Base-by-base conservation (phyloP, 2,888 invertebrate species). In the Lutraria lutraria region DNA sequence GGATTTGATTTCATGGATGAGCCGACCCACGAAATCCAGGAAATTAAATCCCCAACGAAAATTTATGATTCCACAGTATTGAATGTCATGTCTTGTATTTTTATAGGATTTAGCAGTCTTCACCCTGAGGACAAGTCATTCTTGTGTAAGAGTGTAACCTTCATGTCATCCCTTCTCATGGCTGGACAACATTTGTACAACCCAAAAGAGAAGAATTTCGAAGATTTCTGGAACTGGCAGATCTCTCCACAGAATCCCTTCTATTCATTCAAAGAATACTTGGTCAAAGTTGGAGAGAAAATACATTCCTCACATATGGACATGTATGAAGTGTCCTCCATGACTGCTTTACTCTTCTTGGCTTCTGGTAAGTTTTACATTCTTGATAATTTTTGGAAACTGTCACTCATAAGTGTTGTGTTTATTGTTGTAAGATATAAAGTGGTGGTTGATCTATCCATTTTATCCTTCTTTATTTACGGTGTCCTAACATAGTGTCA, bases 201-300 rank as follows among this genome's bases (percentile, higher is more conserved):
- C 53, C 89, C 90, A 25, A 82, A 88, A 29, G 89, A 90, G 80
- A 92, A 92, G 56, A 89, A 91, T 68, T 94, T 93, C 81, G 85
- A 88, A 21, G 89, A 93, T 81, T 93, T 93, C 88, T 93, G 93
- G 92, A 92, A 91, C 88, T 94, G 92, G 92, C 91, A 91, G 25
- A 87, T 93, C 21, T 89, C 90, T 53, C 88, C 91, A 31, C 89
- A 92, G 63, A 93, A 93, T 79, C 93, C 93, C 12, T 90, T 92
- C 88, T 94, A 90, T 86, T 85, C 87, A 68, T 93, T 92, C 87
- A 93, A 92, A 79, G 87, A 92, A 80, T 79, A 86, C 31, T 88
- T 93, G 29, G 34, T 94, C 34, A 91, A 93, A 53, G 72, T 91
- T 8, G 94, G 93, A 16, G 92, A 92, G 63, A 89, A 88, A 43